Conservation (phyloP, 2,888 invertebrate species). For the Xiphydria camelus region DNA sequence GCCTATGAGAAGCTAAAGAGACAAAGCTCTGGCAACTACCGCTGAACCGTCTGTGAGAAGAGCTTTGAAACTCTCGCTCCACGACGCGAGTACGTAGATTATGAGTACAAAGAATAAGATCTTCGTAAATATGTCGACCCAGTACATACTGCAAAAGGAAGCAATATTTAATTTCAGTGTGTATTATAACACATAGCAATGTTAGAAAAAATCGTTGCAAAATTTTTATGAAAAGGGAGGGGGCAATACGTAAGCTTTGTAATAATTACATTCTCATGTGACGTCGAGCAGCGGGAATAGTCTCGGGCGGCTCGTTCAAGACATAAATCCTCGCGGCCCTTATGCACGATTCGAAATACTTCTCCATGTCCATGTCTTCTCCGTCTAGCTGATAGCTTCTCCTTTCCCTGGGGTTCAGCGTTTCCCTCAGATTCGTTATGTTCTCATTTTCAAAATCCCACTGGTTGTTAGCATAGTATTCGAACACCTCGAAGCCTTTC, state of each 20-base stretch:
- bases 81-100: constrained; percentile 57
- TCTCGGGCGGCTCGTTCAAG: constrained; percentile 80
- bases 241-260: no score
- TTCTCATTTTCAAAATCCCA: constrained; percentile 85
- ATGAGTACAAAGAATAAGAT: constrained; percentile 68
- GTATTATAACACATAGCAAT: constrained; percentile 6
- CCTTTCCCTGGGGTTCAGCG: constrained; percentile 69
- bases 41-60: constrained; percentile 34
- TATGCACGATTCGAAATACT: constrained; percentile 83
- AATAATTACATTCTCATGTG: constrained; percentile 80
- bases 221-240: no score
- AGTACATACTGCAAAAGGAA: constrained; percentile 77
- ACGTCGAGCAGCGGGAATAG: constrained; percentile 76
- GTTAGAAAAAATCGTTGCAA: constrained; percentile 6
- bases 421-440: constrained; percentile 62
- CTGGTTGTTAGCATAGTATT: constrained; percentile 89
- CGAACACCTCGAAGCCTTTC: constrained; percentile 86
- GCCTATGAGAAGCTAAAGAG: constrained; percentile 21
- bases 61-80: constrained; percentile 47
- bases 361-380: constrained; percentile 72
- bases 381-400: constrained; percentile 72
- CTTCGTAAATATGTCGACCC: constrained; percentile 75
- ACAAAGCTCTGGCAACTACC: constrained; percentile 23
- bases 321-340: constrained; percentile 78
- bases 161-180: constrained; percentile 14